Base-by-base conservation (phyloP, 2,113 vertebrate genomes). In the Mus spicilegus region DNA sequence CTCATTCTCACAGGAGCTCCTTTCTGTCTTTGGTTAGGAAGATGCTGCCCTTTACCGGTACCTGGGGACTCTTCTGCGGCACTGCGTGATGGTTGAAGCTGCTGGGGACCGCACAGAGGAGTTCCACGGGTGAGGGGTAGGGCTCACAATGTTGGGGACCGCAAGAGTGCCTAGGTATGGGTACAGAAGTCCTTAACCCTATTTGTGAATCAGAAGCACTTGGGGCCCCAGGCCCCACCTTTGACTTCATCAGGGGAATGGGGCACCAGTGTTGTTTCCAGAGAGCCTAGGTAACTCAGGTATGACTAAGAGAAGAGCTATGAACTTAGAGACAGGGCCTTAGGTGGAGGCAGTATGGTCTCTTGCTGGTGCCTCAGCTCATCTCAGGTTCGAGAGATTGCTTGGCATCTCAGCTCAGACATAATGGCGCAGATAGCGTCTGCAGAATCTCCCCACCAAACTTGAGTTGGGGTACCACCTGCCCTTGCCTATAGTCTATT, bases 101-200 rank as follows among this genome's bases (percentile, higher is more conserved):
- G 99, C 99, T 0, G 99, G 99, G 61, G 99, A 99, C 75, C 98
- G 98, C 49, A 99, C 99, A 0, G 99, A 99, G 92, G 99, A 99
- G 96, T 99, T 99, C 96, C 99, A 99, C 96, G 99, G 99, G 99
- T 99, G 87, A 94, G 91, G 81, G 67, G 14, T 4, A 22, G 24
- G 51, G 54, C 54, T 56, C 42, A 10, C 36, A 0, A 5, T 7
- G 51, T 3, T 22, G 22, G 70, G 54, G 9, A 1, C 1, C 76
- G 26, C 46, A 61, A 65, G 10, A 4, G 1, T 77, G 20, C 28
- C 82, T 19, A 3, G 12, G 2, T 4, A 46, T 51, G 13, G 14
- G 9, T 19, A 8, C 16, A 4, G 22, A 14, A 6, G 69, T 28
- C 72, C 54, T 24, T 33, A 39, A 11, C 22, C 39, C 16, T 67